phyloP scores from a whole-genome alignment of 2,888 invertebrate species.

The Tetropium fuscum region DNA sequence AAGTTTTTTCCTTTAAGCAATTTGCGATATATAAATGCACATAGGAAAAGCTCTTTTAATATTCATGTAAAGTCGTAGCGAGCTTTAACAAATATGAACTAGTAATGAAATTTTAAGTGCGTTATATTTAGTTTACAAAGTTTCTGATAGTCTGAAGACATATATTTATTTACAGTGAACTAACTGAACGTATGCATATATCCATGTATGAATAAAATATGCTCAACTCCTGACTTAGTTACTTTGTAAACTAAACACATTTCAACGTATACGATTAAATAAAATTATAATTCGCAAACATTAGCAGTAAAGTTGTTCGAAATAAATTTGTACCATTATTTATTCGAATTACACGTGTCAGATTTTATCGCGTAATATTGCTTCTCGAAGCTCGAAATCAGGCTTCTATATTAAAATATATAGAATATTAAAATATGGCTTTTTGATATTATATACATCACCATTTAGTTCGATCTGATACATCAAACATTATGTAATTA shows the following conservation, averaged over 20 bases:
- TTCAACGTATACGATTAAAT: too few species aligned
- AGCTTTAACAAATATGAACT: neutral
- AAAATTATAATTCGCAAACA: too few species aligned
- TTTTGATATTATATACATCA: too few species aligned
- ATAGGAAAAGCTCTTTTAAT: neutral
- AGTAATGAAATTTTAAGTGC: slow-evolving; percentile 12
- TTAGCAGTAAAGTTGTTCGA: neutral
- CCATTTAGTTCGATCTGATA: too few species aligned
- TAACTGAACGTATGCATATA: slow-evolving; percentile 1
- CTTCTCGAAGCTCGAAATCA: too few species aligned
- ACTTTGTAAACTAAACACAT: too few species aligned
- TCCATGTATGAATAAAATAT: slow-evolving; percentile 6
- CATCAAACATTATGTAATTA: too few species aligned
- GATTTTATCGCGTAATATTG: slow-evolving; percentile 7
- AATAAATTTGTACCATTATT: slow-evolving; percentile 6
- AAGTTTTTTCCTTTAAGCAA: too few species aligned
- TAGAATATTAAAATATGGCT: too few species aligned
- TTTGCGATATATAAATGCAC: neutral
- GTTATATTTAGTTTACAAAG: neutral
- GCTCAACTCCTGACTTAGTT: slow-evolving; percentile 3
- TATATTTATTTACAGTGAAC: slow-evolving; percentile 2
- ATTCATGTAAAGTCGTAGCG: neutral
- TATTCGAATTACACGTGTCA: neutral
- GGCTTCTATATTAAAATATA: too few species aligned
- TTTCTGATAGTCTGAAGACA: neutral